Evolutionary conservation across 2,888 invertebrate genomes (phyloP).

Genomic region (Pollenia angustigena): DNA sequence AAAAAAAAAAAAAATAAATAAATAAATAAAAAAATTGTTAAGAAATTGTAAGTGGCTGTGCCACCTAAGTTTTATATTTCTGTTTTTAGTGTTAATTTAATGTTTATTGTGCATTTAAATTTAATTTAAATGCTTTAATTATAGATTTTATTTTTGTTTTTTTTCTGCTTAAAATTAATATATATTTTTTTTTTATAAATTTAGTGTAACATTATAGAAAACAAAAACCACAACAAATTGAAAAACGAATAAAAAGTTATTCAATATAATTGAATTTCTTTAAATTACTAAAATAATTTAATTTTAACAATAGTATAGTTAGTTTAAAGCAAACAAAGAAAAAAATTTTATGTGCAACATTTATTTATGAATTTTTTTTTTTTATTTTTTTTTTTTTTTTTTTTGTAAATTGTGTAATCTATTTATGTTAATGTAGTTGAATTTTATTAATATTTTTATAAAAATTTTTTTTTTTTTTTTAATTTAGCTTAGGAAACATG

Average conservation of each 20-base stretch:
- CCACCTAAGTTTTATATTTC: conserved; percentile 58
- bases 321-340: conserved; percentile 36
- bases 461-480: conserved; percentile 29
- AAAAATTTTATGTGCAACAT: conserved; percentile 48
- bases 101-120: conserved; percentile 71
- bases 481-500: conserved; percentile 55
- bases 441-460: conserved; percentile 41
- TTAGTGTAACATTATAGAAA: not conserved
- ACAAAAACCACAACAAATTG: conserved; percentile 5
- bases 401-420: not conserved
- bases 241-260: conserved; percentile 54
- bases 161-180: conserved; percentile 51
- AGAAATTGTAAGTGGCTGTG: conserved; percentile 67
- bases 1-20: conserved; percentile 33
- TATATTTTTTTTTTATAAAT: conserved; percentile 30
- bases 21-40: conserved; percentile 28
- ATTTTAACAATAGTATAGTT: conserved; percentile 30
- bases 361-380: conserved; percentile 39
- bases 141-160: conserved; percentile 56
- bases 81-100: conserved; percentile 61
- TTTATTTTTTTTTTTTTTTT: conserved; percentile 23
- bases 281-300: conserved; percentile 34
- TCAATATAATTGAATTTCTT: conserved; percentile 69
- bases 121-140: conserved; percentile 71
- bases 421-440: conserved; percentile 49